Evolutionary conservation across 37 sponge, comb jelly and placozoan genomes (phyloP).

Genomic region (Mnemiopsis leidyi): DNA sequence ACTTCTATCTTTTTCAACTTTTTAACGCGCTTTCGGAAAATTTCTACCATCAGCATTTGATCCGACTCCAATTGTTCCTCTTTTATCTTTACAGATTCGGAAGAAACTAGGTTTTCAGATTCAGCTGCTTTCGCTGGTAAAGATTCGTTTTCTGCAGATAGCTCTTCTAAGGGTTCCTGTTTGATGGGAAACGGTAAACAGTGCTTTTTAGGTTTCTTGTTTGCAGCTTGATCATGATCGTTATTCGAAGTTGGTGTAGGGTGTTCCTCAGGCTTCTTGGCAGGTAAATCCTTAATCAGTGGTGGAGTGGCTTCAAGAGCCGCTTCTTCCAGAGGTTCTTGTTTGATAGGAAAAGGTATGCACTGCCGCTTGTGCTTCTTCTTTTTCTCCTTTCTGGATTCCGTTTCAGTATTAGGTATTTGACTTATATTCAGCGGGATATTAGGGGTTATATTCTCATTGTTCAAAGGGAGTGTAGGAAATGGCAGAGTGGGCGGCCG

Average conservation of each 20-base stretch:
- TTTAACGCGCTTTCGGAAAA: slow-evolving; percentile 33
- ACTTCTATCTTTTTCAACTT: slow-evolving; percentile 50
- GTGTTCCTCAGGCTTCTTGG: not conserved
- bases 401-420: not conserved
- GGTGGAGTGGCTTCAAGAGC: not conserved
- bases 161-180: not conserved
- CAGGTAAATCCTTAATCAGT: not conserved
- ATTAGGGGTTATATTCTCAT: not conserved
- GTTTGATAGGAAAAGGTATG: slow-evolving; percentile 15
- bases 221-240: not conserved
- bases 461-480: not conserved
- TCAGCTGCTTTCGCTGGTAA: not conserved
- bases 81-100: slow-evolving; percentile 3
- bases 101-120: not conserved
- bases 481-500: not conserved
- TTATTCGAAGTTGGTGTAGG: not conserved
- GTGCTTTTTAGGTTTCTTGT: not conserved
- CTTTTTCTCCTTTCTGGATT: slow-evolving; percentile 10
- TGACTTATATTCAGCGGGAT: not conserved
- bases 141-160: not conserved
- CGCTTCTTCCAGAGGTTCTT: not conserved
- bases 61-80: slow-evolving; percentile 12
- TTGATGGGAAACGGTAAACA: not conserved
- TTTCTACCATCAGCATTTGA: slow-evolving; percentile 43
- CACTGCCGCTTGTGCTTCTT: not conserved